Base-by-base conservation (phyloP, 2,797 vertebrate genomes). In the Anguilla marmorata region DNA sequence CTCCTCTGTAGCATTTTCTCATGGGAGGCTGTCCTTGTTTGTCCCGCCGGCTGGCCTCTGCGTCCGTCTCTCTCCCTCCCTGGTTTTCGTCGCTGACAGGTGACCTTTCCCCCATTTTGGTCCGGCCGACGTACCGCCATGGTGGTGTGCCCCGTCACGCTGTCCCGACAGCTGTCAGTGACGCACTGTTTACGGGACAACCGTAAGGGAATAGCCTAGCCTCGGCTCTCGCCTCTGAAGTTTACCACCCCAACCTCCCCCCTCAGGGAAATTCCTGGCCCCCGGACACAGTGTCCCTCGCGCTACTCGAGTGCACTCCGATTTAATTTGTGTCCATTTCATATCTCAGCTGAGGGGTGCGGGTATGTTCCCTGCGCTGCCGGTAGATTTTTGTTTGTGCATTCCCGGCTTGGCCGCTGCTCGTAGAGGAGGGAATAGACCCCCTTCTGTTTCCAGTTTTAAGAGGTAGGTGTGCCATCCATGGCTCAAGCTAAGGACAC, bases 71-170 rank as follows among this genome's bases (percentile, higher is more conserved):
- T 90, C 56, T 1, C 69, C 1, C 21, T 27, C 16, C 52, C 74
- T 54, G 87, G 86, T 84, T 88, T 54, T 88, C 90, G 90, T 60
- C 1, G 3, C 88, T 87, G 90, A 27, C 52, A 58, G 89, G 52
- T 93, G 95, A 97, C 96, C 96, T 97, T 97, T 96, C 92, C 90
- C 92, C 95, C 84, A 96, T 33, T 92, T 88, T 93, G 90, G 90
- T 89, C 91, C 84, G 1, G 63, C 3, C 21, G 1, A 41, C 84
- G 66, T 79, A 86, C 80, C 56, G 58, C 50, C 41, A 16, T 33
- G 6, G 45, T 33, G 30, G 37, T 80, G 56, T 88, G 89, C 83
- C 87, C 21, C 92, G 91, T 85, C 37, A 89, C 85, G 90, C 90
- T 89, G 87, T 69, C 37, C 84, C 87, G 90, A 90, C 95, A 95